Percentiles rank a stretch among this genome's conserved stretches.
phyloP scores from a whole-genome alignment of 1,140 invertebrate species.

The Lasioglossum baleicum region DNA sequence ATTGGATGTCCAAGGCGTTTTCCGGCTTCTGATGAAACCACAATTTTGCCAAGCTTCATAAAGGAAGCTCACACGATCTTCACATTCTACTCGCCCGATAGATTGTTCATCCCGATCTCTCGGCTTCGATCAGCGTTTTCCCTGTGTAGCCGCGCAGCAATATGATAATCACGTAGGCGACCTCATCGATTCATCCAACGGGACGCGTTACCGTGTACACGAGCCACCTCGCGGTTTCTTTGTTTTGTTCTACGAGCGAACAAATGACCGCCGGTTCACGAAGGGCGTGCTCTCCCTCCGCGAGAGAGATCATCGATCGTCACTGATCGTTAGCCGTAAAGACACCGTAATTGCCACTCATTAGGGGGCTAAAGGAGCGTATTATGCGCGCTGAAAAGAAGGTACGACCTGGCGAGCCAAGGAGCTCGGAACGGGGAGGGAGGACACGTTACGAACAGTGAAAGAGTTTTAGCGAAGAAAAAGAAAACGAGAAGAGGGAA shows the following conservation, averaged over 20 bases:
- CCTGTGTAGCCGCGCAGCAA: not conserved
- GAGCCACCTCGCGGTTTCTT: slow-evolving; percentile 36
- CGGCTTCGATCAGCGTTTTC: slow-evolving; percentile 24
- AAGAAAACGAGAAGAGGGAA: slow-evolving; percentile 1
- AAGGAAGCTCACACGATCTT: no score
- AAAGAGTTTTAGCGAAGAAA: not conserved
- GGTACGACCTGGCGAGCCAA: slow-evolving; percentile 25
- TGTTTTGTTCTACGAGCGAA: slow-evolving; percentile 55
- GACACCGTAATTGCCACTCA: slow-evolving; percentile 69
- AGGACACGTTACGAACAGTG: not conserved
- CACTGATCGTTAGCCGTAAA: slow-evolving; percentile 66
- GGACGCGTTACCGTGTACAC: slow-evolving; percentile 22
- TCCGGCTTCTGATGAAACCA: no score
- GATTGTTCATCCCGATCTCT: not conserved
- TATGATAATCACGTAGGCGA: slow-evolving; percentile 40
- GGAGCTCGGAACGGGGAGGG: slow-evolving; percentile 8
- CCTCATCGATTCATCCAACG: slow-evolving; percentile 51
- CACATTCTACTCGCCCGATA: no score
- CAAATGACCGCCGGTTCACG: slow-evolving; percentile 62
- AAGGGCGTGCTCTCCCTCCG: slow-evolving; percentile 61
- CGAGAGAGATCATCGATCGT: slow-evolving; percentile 62
- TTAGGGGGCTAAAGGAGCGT: slow-evolving; percentile 66
- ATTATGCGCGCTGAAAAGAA: slow-evolving; percentile 67
- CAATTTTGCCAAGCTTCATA: no score
- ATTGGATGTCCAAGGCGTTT: no score